Evolutionary conservation across 2,113 vertebrate genomes (phyloP), one percentile per base, ranked within the genome.

Genomic region (Percina caprodes): DNA sequence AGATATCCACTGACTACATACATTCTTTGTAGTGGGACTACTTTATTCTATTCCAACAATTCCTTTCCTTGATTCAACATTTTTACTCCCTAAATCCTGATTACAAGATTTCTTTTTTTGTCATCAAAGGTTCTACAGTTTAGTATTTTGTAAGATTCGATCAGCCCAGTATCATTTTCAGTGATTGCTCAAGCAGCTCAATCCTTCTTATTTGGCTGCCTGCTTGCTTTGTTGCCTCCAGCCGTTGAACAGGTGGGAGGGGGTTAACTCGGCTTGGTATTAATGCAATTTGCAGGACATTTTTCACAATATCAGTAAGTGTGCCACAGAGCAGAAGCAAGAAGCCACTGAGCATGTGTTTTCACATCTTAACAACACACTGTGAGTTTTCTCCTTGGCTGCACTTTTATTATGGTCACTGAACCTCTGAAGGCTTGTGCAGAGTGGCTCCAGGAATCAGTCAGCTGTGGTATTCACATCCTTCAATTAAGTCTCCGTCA

Each of bases 401-500:
- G 30, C 86, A 79, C 81, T 86, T 89, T 85, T 69, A 85, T 85
- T 88, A 74, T 88, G 88, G 92, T 87, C 83, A 82, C 46, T 83
- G 80, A 88, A 71, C 19, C 78, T 90, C 87, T 84, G 74, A 79
- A 62, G 76, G 66, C 77, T 63, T 76, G 56, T 39, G 73, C 54
- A 45, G 42, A 59, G 71, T 13, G 59, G 72, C 89, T 88, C 76
- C 82, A 74, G 79, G 74, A 90, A 70, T 74, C 86, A 84, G 80
- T 58, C 82, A 65, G 72, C 88, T 91, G 89, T 80, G 91, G 83
- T 91, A 58, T 88, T 79, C 87, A 59, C 76, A 86, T 79, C 91
- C 90, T 83, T 88, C 88, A 92, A 92, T 93, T 94, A 92, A 51
- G 85, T 80, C 77, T 72, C 83, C 70, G 48, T 69, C 81, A 58